Conservation (phyloP, 2,797 vertebrate genomes). For the Taenioides sp. region DNA sequence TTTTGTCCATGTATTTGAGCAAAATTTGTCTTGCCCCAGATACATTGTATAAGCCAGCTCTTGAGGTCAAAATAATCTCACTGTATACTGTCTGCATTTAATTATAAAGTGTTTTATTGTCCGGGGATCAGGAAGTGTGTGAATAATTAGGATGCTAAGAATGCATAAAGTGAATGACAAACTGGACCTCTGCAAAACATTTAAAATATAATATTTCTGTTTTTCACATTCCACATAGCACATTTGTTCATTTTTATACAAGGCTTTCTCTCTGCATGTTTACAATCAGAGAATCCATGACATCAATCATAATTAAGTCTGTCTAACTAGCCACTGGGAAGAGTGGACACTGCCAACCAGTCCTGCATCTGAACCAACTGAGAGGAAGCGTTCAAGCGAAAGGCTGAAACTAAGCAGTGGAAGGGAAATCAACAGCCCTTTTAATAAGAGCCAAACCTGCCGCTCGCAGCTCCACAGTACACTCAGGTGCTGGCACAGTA, state of each 20-base stretch:
- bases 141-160: too few relatives aligned
- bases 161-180: too few relatives aligned
- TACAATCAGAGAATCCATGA: neutral
- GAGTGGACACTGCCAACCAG: slow-evolving; percentile 6
- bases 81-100: too few relatives aligned
- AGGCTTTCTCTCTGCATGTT: neutral
- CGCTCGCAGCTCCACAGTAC: slow-evolving; percentile 50
- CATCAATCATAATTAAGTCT: slow-evolving; percentile 23
- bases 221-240: too few relatives aligned
- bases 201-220: too few relatives aligned
- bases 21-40: too few relatives aligned
- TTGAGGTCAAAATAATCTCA: too few relatives aligned
- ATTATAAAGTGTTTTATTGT: too few relatives aligned
- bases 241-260: neutral
- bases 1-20: too few relatives aligned
- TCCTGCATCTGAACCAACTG: slow-evolving; percentile 45
- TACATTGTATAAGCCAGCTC: too few relatives aligned
- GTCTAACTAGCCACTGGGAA: slow-evolving; percentile 15
- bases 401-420: slow-evolving; percentile 48
- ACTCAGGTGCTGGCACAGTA: slow-evolving; percentile 58
- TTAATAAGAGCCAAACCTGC: slow-evolving; percentile 62
- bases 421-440: slow-evolving; percentile 46
- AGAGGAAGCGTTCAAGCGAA: slow-evolving; percentile 41
- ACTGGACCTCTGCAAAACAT: too few relatives aligned
- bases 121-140: too few relatives aligned